Evolutionary conservation across 2,113 vertebrate species (phyloP), one percentile per base, ranked within the genome.

Genomic region (Lipophrys pholis): DNA sequence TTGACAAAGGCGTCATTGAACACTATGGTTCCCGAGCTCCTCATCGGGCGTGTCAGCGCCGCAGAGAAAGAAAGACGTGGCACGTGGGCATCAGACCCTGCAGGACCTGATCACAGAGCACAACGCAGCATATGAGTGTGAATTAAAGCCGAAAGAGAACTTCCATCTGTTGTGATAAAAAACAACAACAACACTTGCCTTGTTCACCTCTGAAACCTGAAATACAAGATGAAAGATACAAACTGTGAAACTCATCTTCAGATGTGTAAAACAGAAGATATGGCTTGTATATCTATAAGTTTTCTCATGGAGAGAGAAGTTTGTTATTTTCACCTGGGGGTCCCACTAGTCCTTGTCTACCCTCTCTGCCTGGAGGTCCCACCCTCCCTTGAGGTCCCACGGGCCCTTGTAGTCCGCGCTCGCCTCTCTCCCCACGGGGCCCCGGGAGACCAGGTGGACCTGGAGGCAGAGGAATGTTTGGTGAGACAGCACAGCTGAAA

Each of bases 1-100:
- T 99, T 99, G 77, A 96, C 93, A 62, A 98, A 92, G 17, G 96
- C 84, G 53, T 94, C 90, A 53, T 98, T 95, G 21, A 99, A 99
- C 64, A 92, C 73, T 11, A 98, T 93, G 16, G 97, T 98, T 74
- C 96, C 97, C 0, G 94, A 67, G 41, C 88, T 86, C 6, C 85
- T 59, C 74, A 94, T 90, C 0, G 92, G 94, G 5, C 90, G 88
- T 51, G 95, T 96, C 72, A 98, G 90, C 0, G 96, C 94, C 0
- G 96, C 96, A 1, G 96, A 96, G 91, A 99, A 99, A 4, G 96
- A 95, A 6, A 97, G 82, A 5, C 93, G 90, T 5, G 95, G 96
- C 30, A 92, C 83, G 0, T 83, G 71, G n/a, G 94, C 95, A 3
- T 96, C 94, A 0, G 91, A 86, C 10, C 97, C 97, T 11, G 93